Evolutionary conservation across 1,140 invertebrate genomes (phyloP).

Genomic region (Trachymyrmex septentrionalis): DNA sequence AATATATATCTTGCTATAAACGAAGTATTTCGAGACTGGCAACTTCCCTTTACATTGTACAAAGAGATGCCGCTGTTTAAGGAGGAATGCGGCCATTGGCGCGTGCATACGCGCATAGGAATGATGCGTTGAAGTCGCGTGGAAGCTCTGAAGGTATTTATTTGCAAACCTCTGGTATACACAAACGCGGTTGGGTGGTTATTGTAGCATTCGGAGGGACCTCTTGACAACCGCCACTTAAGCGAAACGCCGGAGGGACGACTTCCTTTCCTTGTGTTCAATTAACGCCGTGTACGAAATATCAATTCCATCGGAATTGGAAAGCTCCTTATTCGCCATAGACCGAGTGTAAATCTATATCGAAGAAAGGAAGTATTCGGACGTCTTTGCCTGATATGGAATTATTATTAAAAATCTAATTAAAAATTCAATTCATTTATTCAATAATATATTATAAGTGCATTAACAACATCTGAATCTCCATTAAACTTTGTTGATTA

Average conservation of each 20-base stretch:
- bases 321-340: slow-evolving; percentile 64
- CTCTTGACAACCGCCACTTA: slow-evolving; percentile 75
- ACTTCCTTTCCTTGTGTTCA: slow-evolving; percentile 73
- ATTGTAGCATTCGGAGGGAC: slow-evolving; percentile 71
- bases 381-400: background rate
- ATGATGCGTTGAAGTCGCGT: slow-evolving; percentile 67
- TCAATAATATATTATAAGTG: slow-evolving; percentile 19
- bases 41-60: background rate
- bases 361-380: background rate
- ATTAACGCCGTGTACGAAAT: slow-evolving; percentile 74
- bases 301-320: slow-evolving; percentile 72
- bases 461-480: background rate
- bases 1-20: background rate
- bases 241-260: slow-evolving; percentile 68
- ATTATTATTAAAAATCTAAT: slow-evolving; percentile 43
- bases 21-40: background rate
- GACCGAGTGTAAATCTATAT: slow-evolving; percentile 45
- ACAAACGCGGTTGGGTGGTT: slow-evolving; percentile 62
- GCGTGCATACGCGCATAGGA: slow-evolving; percentile 22
- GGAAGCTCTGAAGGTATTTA: slow-evolving; percentile 69
- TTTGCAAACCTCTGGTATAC: slow-evolving; percentile 66
- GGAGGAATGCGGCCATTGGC: background rate
- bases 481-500: slow-evolving; percentile 34
- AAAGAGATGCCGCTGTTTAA: slow-evolving; percentile 31
- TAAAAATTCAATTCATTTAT: slow-evolving; percentile 54